Evolutionary conservation across 2,888 invertebrate genomes (phyloP).

Genomic region (Ormyrus rosae): DNA sequence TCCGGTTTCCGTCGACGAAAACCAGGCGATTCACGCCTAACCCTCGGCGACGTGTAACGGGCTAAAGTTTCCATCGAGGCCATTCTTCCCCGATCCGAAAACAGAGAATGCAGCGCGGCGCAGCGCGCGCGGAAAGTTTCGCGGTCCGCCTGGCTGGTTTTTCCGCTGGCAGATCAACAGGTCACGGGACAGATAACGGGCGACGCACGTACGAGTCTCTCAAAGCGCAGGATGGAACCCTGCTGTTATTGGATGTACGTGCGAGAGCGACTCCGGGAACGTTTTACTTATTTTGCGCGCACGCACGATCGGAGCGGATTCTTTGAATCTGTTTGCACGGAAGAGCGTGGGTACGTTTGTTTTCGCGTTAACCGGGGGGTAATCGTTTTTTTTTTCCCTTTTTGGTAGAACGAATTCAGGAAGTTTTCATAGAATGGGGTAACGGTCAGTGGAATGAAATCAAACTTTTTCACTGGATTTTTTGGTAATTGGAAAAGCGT

Average conservation of each 20-base stretch:
- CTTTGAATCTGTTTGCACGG: too few relatives aligned
- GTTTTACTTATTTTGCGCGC: neutral
- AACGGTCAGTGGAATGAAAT: too few relatives aligned
- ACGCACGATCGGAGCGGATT: too few relatives aligned
- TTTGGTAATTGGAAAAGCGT: too few relatives aligned
- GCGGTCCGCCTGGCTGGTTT: neutral
- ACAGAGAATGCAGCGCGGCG: too few relatives aligned
- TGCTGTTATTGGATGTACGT: constrained; percentile 43
- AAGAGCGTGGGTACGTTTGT: too few relatives aligned
- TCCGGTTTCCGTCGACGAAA: neutral
- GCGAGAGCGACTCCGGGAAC: neutral
- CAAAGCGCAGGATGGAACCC: neutral
- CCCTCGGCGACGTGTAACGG: neutral
- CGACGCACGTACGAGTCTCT: constrained; percentile 43
- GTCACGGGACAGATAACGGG: constrained; percentile 24
- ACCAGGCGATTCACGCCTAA: neutral
- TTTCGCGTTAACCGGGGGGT: too few relatives aligned
- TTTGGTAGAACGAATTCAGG: too few relatives aligned
- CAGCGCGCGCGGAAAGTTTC: neutral
- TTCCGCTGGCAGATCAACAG: constrained; percentile 36
- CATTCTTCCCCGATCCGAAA: neutral
- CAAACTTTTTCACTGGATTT: too few relatives aligned
- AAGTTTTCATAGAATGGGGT: too few relatives aligned
- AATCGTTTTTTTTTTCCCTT: too few relatives aligned
- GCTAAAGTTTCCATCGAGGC: neutral